Base-by-base conservation (phyloP, 2,888 invertebrate species). In the Blera fallax region DNA sequence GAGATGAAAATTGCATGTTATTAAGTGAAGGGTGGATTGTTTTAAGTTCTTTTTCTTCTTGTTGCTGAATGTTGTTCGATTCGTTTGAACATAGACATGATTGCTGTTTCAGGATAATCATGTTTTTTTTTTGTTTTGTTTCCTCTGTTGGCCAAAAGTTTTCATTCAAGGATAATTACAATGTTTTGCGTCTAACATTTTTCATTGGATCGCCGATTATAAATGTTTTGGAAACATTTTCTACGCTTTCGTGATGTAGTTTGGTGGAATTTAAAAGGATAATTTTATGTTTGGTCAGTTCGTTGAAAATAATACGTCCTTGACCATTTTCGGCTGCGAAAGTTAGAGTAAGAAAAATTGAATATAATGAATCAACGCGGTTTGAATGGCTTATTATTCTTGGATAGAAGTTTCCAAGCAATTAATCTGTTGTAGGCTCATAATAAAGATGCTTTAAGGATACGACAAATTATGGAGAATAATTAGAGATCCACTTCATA, bases 1-100 rank as follows among this genome's bases (percentile, higher is more conserved):
- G 81, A 85, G 81, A 80, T 85, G 85, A 85, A 85, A 85, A 85
- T 85, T 85, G 85, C 85, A 85, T 85, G 85, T 85, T 85, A 85
- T 85, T 85, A 85, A 77, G 85, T 85, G 85, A 85, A 85, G 85
- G 81, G 85, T 85, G 81, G 85, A 69, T 60, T 78, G 67, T 67
- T 73, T 60, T 29, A 24, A 43, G n/a, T 70, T 69, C 21, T 52
- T 72, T 34, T 32, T 69, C 18, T 58, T 73, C 5, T n/a, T 56
- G 54, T 32, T 64, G 50, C 45, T 67, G 43, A 34, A 60, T 69
- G 73, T 73, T 79, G 74, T 79, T 69, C 74, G 69, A 78, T 78
- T 78, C 34, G 45, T 11, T 40, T 69, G 78, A 84, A 80, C 79
- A 84, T 56, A 60, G 24, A 62, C 80, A 76, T 80, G 80, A 80